phyloP scores from a whole-genome alignment of 2,797 vertebrate genomes.

The Phoeniculus purpureus region DNA sequence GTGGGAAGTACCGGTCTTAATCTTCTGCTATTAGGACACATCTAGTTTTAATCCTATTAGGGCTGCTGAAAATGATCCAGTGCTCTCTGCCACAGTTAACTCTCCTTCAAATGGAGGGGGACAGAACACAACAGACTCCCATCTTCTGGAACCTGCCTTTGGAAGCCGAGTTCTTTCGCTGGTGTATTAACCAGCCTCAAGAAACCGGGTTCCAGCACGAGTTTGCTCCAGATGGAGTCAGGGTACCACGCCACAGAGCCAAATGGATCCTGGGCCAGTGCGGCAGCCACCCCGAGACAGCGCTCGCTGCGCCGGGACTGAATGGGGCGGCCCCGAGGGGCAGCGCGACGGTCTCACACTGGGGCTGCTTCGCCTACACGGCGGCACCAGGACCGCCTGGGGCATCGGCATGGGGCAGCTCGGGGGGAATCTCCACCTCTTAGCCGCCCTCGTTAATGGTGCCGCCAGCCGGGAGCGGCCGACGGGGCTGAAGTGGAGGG shows the following conservation, averaged over 20 bases:
- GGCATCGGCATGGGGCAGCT: background rate
- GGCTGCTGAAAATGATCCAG: slow-evolving; percentile 36
- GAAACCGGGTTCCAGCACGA: background rate
- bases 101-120: background rate
- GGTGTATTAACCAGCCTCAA: rapidly evolving
- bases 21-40: slow-evolving; percentile 8
- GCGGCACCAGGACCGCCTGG: background rate
- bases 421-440: background rate
- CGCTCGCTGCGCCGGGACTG: too few species aligned
- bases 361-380: too few species aligned
- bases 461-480: rapidly evolving
- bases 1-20: slow-evolving; percentile 22
- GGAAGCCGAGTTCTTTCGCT: rapidly evolving
- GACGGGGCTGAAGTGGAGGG: rapidly evolving
- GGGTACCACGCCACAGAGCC: too few species aligned
- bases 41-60: slow-evolving; percentile 69
- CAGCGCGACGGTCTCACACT: too few species aligned
- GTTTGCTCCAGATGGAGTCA: background rate
- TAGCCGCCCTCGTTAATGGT: background rate
- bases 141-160: background rate
- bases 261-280: too few species aligned
- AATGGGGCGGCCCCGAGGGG: background rate
- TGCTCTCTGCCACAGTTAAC: background rate
- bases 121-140: background rate
- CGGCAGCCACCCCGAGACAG: too few species aligned